Percentiles rank a stretch among this genome's conserved stretches.
Evolutionary conservation across 2,888 invertebrate genomes (phyloP).

Genomic region (Allacma fusca): DNA sequence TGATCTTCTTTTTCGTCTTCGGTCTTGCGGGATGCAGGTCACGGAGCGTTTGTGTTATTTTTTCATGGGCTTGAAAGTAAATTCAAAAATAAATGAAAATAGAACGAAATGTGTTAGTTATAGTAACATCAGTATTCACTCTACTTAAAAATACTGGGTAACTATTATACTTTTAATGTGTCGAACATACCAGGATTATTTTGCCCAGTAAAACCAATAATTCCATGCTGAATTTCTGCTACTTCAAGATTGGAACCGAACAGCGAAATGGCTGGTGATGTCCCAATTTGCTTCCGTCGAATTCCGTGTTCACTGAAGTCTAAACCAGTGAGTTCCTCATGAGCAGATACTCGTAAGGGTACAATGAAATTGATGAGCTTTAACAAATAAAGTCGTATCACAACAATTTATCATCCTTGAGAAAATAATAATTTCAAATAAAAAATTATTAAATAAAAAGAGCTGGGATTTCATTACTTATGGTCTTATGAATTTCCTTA

Average conservation of each 20-base stretch:
- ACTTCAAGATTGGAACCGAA: constrained; percentile 56
- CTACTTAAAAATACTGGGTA: no score
- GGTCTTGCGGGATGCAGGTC: constrained; percentile 25
- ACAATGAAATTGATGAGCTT: constrained; percentile 77
- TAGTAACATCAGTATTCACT: no score
- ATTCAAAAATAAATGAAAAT: no score
- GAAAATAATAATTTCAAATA: no score
- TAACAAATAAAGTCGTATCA: constrained; percentile 15
- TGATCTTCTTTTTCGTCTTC: not conserved
- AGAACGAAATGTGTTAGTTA: no score
- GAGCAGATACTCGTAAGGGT: constrained; percentile 84
- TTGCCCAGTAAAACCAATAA: constrained; percentile 6
- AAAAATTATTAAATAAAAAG: no score
- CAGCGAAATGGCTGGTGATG: constrained; percentile 55
- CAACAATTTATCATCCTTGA: constrained; percentile 14
- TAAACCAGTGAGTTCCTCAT: constrained; percentile 88
- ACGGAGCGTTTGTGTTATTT: constrained; percentile 30
- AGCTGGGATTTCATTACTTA: no score
- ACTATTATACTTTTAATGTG: no score
- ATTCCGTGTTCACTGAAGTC: constrained; percentile 87
- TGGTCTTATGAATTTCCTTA: no score
- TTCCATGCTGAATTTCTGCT: constrained; percentile 29
- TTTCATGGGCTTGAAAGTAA: constrained; percentile 30
- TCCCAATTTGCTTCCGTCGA: constrained; percentile 58
- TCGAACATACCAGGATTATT: constrained; percentile 40